Base-by-base conservation (phyloP, 2,888 invertebrate genomes). In the Mesoligia furuncula region DNA sequence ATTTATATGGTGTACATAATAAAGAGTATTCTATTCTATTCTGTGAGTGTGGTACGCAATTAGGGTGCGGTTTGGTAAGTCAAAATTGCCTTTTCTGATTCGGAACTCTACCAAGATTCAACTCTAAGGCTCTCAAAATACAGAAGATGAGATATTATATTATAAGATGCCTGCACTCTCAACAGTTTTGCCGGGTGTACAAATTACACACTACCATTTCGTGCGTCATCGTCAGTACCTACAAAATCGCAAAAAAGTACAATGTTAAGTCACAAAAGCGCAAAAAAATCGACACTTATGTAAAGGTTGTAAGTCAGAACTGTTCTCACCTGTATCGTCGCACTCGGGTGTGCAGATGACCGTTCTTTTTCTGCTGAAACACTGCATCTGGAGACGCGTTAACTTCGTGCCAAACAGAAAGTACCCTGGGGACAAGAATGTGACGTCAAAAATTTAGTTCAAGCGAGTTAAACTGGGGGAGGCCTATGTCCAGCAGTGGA, bases 311-410 rank as follows among this genome's bases (percentile, higher is more conserved):
- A 57, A 64, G 51, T 36, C 27, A 36, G 42, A 24, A 48, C 7
- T 48, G 42, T 64, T 9, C 82, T 84, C 62, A 96, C 96, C 96
- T 13, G 95, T 96, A 75, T 97, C 96, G 80, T 97, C 96, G 75
- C 97, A 97, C 82, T 96, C 97, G 0, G 96, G 96, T 9, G 96
- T 96, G 85, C 97, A 97, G 73, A 95, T 95, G 15, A 96, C 93
- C 42, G 93, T 89, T 3, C 95, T 92, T 87, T 94, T 95, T 39
- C 93, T 94, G 71, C 94, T 90, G 91, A 95, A 95, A 87, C 96
- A 96, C 85, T 96, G 94, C 96, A 97, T 96, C 89, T 96, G 96
- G 5, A 96, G 93, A 0, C 92, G 92, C 1, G 95, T 95, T 85
- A 96, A 88, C 89, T 96, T 95, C 1, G 96, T 92, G 15, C 97